These are phyloP conservation scores for Anguilla japonica DNA, from an alignment of 2,113 vertebrate species.

Conservation along the genomic window DNA sequence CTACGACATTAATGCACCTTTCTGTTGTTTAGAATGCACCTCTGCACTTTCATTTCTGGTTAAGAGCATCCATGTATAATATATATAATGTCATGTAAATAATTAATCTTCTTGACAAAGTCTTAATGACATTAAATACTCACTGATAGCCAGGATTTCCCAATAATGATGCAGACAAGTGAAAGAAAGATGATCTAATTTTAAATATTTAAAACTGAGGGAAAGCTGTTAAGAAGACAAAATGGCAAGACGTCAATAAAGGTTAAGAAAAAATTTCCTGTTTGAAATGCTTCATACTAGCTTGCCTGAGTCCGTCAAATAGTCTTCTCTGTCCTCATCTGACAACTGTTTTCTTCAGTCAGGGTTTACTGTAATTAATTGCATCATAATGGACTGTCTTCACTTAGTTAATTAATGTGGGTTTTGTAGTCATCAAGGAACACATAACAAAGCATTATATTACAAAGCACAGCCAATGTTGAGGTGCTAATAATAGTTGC, in stretches of 20 bases:
- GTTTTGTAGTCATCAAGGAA: conserved; percentile 7
- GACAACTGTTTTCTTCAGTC: conserved; percentile 9
- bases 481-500: conserved; percentile 63
- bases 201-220: not conserved
- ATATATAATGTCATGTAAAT: not conserved
- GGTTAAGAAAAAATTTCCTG: not conserved
- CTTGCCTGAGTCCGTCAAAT: not conserved
- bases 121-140: not conserved
- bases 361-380: not conserved
- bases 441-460: conserved; percentile 60
- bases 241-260: not conserved
- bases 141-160: not conserved
- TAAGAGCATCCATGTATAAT: too few species aligned
- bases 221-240: not conserved
- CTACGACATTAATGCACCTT: too few species aligned
- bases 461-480: conserved; percentile 73
- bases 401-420: conserved; percentile 35
- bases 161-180: not conserved
- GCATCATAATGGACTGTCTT: conserved; percentile 33
- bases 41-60: too few species aligned
- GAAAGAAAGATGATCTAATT: not conserved
- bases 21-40: too few species aligned
- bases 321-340: not conserved
- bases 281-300: not conserved
- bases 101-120: not conserved